Percentiles rank a stretch among this genome's conserved stretches.
These are phyloP conservation scores for Holothuria glaberrima DNA, from an alignment of 35 echinoderm and acorn worm genomes.

Conservation along the genomic window DNA sequence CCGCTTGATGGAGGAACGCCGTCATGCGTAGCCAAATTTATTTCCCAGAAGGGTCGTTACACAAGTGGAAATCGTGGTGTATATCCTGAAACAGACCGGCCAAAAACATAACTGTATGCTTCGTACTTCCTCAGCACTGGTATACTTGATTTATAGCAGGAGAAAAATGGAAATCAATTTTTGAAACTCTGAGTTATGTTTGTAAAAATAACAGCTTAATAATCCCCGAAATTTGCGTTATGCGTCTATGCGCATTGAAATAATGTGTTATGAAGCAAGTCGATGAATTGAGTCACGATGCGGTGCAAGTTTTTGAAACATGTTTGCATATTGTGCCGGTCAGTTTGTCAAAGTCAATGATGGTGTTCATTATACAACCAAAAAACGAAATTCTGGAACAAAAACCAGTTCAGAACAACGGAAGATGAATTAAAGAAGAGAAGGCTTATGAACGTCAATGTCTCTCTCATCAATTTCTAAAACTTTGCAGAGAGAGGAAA, in stretches of 20 bases:
- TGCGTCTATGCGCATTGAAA: conserved; percentile 45
- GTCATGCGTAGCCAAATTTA: conserved; percentile 45
- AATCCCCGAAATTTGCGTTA: conserved; percentile 50
- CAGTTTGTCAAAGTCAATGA: not conserved
- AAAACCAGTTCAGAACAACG: too few relatives aligned
- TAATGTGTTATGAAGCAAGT: conserved; percentile 3
- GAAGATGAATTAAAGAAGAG: too few relatives aligned
- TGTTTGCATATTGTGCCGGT: conserved; percentile 2
- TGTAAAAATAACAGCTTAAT: conserved; percentile 57
- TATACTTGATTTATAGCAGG: conserved; percentile 26
- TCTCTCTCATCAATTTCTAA: too few relatives aligned
- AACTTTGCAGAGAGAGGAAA: not conserved
- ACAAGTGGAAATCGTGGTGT: conserved; percentile 35
- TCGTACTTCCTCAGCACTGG: not conserved
- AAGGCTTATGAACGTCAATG: too few relatives aligned
- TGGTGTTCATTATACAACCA: too few relatives aligned
- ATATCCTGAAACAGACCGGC: conserved; percentile 34
- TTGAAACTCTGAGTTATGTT: conserved; percentile 49
- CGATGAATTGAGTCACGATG: not conserved
- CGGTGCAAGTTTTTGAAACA: not conserved
- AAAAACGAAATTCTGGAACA: too few relatives aligned
- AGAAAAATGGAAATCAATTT: conserved; percentile 52
- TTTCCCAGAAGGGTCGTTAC: conserved; percentile 55
- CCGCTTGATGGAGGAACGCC: conserved; percentile 40
- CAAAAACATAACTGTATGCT: conserved; percentile 5